Evolutionary conservation across 2,797 vertebrate species (phyloP).

Genomic region (Corythornis leucogaster): DNA sequence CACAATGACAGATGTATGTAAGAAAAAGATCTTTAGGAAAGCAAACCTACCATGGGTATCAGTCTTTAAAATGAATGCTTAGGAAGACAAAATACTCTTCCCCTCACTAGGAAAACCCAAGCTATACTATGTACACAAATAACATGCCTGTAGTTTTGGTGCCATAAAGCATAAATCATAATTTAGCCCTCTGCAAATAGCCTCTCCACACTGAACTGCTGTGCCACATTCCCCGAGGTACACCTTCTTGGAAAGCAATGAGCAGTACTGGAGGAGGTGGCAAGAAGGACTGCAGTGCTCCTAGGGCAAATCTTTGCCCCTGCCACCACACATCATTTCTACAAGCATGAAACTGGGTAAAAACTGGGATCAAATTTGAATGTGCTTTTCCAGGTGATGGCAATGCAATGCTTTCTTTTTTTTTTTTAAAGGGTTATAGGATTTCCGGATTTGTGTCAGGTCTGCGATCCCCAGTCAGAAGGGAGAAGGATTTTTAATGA

Average conservation of each 20-base stretch:
- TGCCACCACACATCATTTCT: background rate
- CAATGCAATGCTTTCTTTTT: background rate
- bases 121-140: background rate
- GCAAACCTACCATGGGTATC: constrained; percentile 29
- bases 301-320: background rate
- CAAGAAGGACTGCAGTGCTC: fast-evolving
- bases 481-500: constrained; percentile 62
- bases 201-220: background rate
- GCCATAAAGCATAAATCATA: constrained; percentile 64
- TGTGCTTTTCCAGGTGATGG: background rate
- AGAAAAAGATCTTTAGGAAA: background rate
- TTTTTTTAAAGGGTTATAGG: background rate
- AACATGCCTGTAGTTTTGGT: constrained; percentile 40
- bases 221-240: background rate
- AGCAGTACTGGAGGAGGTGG: constrained; percentile 10
- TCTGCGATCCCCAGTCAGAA: background rate
- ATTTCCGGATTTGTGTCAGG: background rate
- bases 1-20: background rate
- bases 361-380: background rate
- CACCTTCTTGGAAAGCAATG: background rate
- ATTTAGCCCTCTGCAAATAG: constrained; percentile 10
- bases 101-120: background rate
- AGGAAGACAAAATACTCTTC: constrained; percentile 24
- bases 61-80: background rate
- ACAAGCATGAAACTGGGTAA: background rate